Evolutionary conservation across 2,113 vertebrate genomes (phyloP).

Genomic region (Pungitius pungitius): DNA sequence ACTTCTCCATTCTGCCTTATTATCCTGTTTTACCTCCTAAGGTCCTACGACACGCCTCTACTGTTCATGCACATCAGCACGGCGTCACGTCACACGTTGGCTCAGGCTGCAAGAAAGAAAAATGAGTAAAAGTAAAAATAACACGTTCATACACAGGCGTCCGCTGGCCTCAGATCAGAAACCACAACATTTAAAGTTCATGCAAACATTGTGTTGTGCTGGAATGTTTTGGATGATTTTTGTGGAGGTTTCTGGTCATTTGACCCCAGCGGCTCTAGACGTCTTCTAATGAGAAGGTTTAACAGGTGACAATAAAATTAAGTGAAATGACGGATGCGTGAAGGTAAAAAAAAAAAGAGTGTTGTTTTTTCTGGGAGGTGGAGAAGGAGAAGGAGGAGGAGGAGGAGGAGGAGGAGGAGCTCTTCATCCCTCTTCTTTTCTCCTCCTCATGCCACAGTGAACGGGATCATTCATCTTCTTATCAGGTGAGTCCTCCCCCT

Average conservation of each 20-base stretch:
- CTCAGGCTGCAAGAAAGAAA: too few relatives aligned
- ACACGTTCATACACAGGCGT: too few relatives aligned
- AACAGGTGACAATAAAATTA: slow-evolving; percentile 5
- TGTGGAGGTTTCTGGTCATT: not conserved
- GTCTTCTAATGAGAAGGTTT: not conserved
- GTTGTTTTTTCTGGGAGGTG: not conserved
- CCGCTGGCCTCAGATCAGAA: too few relatives aligned
- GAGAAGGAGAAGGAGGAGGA: not conserved
- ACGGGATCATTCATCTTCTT: slow-evolving; percentile 74
- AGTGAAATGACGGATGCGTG: not conserved
- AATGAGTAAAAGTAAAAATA: too few relatives aligned
- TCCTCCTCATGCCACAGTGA: slow-evolving; percentile 50
- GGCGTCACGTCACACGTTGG: too few relatives aligned
- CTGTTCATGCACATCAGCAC: too few relatives aligned
- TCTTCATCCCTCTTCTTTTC: slow-evolving; percentile 30
- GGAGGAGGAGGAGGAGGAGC: not conserved
- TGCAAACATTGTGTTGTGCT: not conserved
- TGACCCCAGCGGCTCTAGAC: not conserved
- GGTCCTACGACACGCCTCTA: too few relatives aligned
- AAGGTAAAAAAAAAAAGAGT: slow-evolving; percentile 1
- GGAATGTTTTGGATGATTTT: not conserved
- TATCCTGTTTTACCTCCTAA: too few relatives aligned
- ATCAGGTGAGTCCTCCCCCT: slow-evolving; percentile 68
- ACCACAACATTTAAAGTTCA: too few relatives aligned
- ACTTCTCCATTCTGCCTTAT: too few relatives aligned